Evolutionary conservation across 2,113 vertebrate species (phyloP).

Genomic region (Oriolus oriolus): DNA sequence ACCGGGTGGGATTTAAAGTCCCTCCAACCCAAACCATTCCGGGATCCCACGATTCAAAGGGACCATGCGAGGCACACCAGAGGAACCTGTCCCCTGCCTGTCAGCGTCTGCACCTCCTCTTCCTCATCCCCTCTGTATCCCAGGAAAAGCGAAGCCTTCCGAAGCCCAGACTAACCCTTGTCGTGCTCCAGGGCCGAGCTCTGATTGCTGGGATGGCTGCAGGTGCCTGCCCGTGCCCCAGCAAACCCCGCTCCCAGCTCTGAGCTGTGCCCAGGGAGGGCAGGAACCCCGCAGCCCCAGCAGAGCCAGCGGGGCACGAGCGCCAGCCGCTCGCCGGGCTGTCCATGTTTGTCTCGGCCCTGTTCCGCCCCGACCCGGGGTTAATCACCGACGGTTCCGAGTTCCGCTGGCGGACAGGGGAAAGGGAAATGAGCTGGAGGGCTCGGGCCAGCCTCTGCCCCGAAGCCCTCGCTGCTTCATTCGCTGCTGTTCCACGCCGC

Average conservation of each 20-base stretch:
- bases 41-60: background rate
- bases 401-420: background rate
- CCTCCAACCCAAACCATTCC: background rate
- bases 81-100: background rate
- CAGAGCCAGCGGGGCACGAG: background rate
- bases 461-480: background rate
- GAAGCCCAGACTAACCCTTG: background rate
- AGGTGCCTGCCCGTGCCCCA: background rate
- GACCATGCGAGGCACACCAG: background rate
- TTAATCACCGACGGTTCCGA: background rate
- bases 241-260: too few relatives aligned
- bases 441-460: background rate
- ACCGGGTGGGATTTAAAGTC: background rate
- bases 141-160: background rate
- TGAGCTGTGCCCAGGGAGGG: background rate
- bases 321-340: background rate
- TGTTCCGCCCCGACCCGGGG: background rate
- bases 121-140: background rate
- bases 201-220: background rate
- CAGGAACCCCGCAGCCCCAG: background rate
- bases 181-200: background rate
- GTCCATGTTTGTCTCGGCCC: background rate
- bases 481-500: background rate
- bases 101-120: background rate
- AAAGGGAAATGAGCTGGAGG: slow-evolving; percentile 21